Evolutionary conservation across 2,797 vertebrate species (phyloP), one percentile per base, ranked within the genome.

Genomic region (Garrulus glandarius): DNA sequence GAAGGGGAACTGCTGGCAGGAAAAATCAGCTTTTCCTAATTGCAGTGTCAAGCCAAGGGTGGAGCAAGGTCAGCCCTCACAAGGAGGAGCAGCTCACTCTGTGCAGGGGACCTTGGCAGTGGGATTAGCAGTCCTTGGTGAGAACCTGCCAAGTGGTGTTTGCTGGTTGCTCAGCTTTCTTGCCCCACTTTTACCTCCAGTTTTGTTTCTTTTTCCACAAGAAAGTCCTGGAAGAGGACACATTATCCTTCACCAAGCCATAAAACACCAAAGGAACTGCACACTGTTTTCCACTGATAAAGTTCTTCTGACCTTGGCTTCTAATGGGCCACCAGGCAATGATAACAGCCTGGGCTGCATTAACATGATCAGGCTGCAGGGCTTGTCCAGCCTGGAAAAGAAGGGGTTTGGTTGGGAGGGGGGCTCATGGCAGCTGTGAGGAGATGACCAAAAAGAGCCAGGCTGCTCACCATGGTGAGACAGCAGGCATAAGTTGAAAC

Each of bases 281-380:
- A 1, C 36, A 23, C 22, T 92, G 22, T 26, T 84, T 87, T 86
- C 26, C 34, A 34, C 16, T 9, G 10, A 23, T 44, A 24, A 12
- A 41, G 20, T 37, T 72, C 24, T 49, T 75, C 71, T 83, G 36
- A 55, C 30, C 60, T 80, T 71, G 72, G 36, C 44, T 59, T 12
- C 56, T 43, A 39, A 32, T 1, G 7, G 36, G 27, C 22, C 3
- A 2, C 19, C 6, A 8, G 1, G 6, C n/a, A 43, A 3, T 4
- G 14, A 44, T 4, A 16, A 26, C 15, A 65, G 14, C 46, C 46
- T 34, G 34, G 27, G 23, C 52, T 86, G 30, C 55, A 29, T 24
- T 67, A 56, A 59, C 9, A 15, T 5, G 10, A 41, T 16, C 65
- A 77, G 21, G n/a, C 36, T 49, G 29, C 11, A 20, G 17, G 10